These are phyloP conservation scores for Potamilus streckersoni DNA, from an alignment of 1,140 invertebrate genomes.

Conservation along the genomic window DNA sequence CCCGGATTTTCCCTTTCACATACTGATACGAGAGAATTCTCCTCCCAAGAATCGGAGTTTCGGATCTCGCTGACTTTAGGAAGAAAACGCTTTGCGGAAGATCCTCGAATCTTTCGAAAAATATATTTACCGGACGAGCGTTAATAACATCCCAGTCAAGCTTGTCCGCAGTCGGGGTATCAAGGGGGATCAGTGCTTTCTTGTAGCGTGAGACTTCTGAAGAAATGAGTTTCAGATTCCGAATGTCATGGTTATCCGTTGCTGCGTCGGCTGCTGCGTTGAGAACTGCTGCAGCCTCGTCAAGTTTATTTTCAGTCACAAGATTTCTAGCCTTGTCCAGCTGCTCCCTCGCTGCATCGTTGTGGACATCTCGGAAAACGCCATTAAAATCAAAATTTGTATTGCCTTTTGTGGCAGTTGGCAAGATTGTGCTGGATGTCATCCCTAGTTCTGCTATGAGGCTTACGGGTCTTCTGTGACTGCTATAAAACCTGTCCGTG, in stretches of 20 bases:
- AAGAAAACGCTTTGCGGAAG: slow-evolving; percentile 47
- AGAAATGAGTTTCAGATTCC: slow-evolving; percentile 34
- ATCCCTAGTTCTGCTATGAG: too few relatives aligned
- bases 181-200: slow-evolving; percentile 25
- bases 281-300: slow-evolving; percentile 28
- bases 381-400: slow-evolving; percentile 42
- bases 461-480: too few relatives aligned
- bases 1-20: slow-evolving; percentile 41
- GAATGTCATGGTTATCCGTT: slow-evolving; percentile 32
- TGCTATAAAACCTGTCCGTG: too few relatives aligned
- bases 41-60: slow-evolving; percentile 35
- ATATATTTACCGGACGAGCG: slow-evolving; percentile 24
- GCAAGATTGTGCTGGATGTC: slow-evolving; percentile 10
- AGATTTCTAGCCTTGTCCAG: slow-evolving; percentile 35
- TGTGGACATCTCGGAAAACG: slow-evolving; percentile 44
- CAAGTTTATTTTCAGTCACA: slow-evolving; percentile 35
- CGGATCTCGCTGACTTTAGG: slow-evolving; percentile 24
- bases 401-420: slow-evolving; percentile 37
- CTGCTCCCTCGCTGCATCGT: slow-evolving; percentile 25
- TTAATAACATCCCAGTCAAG: slow-evolving; percentile 36
- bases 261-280: slow-evolving; percentile 20
- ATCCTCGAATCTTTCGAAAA: slow-evolving; percentile 43
- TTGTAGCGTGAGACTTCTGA: slow-evolving; percentile 40
- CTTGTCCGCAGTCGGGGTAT: slow-evolving; percentile 2
- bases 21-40: slow-evolving; percentile 46